These are phyloP conservation scores for Mormyrops attenuatus DNA, from an alignment of 2,797 vertebrate species.

Conservation along the genomic window DNA sequence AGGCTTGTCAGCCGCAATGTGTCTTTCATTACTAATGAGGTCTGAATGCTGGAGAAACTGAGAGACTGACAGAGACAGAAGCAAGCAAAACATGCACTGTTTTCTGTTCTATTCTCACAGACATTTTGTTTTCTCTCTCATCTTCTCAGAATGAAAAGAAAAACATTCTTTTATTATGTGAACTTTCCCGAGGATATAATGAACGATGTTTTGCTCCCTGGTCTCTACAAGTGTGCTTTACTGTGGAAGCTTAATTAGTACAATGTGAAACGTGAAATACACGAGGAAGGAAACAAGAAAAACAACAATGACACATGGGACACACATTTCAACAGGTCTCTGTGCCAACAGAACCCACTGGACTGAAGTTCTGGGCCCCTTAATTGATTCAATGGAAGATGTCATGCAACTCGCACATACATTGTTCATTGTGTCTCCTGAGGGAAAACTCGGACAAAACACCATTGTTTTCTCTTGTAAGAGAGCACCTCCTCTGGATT, in stretches of 20 bases:
- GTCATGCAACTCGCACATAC: neutral
- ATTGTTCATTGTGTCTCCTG: neutral
- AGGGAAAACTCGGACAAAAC: neutral
- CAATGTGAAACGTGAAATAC: neutral
- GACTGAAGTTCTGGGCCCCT: neutral
- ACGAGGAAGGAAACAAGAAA: neutral
- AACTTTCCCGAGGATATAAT: neutral
- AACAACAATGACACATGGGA: neutral
- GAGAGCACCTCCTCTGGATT: neutral
- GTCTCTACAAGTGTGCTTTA: slow-evolving; percentile 5
- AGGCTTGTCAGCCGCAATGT: slow-evolving; percentile 42
- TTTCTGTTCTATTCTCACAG: slow-evolving; percentile 25
- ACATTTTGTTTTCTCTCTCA: slow-evolving; percentile 13
- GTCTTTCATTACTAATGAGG: slow-evolving; percentile 69
- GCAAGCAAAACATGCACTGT: slow-evolving; percentile 55
- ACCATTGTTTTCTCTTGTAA: slow-evolving; percentile 4
- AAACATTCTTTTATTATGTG: neutral
- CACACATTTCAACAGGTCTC: neutral
- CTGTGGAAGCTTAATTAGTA: neutral
- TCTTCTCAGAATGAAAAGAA: neutral
- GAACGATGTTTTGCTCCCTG: neutral
- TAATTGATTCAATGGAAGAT: slow-evolving; percentile 7
- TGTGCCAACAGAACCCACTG: neutral
- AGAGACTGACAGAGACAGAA: slow-evolving; percentile 50
- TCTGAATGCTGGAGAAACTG: slow-evolving; percentile 58